Conservation (phyloP, 2,113 vertebrate genomes). For the Daubentonia madagascariensis region DNA sequence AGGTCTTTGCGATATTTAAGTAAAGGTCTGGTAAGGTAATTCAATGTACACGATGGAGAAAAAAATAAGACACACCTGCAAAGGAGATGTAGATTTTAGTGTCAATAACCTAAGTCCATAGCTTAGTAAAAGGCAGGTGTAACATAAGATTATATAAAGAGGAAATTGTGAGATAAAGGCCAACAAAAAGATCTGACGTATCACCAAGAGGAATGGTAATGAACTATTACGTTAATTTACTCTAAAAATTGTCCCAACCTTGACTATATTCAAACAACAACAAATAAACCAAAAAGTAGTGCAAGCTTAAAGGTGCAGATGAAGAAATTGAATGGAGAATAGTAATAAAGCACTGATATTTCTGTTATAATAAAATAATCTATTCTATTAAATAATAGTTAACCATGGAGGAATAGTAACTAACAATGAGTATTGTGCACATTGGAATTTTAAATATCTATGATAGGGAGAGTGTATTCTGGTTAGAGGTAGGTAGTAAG, state of each 20-base stretch:
- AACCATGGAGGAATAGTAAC: background rate
- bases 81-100: background rate
- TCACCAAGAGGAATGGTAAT: background rate
- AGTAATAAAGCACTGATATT: background rate
- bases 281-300: background rate
- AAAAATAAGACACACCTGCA: background rate
- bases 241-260: background rate
- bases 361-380: background rate
- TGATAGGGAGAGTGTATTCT: background rate
- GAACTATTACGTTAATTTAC: background rate
- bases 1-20: background rate
- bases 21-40: background rate
- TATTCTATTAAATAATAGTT: background rate
- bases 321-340: background rate
- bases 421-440: background rate
- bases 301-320: background rate
- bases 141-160: background rate
- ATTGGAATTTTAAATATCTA: background rate
- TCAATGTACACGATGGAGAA: background rate
- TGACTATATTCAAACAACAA: background rate
- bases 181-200: background rate
- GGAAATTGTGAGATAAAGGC: background rate
- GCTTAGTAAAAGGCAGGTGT: background rate
- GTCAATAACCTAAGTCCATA: background rate
- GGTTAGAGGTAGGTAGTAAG: background rate